Evolutionary conservation across 2,888 invertebrate species (phyloP).

Genomic region (Callyntrura sp.): DNA sequence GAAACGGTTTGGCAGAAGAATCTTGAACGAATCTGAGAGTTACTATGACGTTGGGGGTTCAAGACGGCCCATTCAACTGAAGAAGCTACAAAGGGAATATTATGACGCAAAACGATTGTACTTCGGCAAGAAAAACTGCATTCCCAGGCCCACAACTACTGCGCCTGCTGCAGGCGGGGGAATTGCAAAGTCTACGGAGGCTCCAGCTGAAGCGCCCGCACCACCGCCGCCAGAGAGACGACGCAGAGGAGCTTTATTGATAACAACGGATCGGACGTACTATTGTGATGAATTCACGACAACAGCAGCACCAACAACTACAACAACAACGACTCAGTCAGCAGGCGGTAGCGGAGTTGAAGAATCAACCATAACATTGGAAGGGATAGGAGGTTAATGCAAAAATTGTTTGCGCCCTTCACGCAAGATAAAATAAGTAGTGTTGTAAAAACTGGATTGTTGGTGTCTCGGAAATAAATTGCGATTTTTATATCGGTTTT

Average conservation of each 20-base stretch:
- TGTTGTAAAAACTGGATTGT: no score
- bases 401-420: no score
- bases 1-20: constrained; percentile 26
- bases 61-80: constrained; percentile 38
- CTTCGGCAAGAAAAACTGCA: constrained; percentile 38
- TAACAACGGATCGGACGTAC: not conserved
- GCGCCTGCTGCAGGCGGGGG: no score
- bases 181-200: not conserved
- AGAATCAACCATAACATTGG: not conserved
- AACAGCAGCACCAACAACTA: not conserved
- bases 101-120: constrained; percentile 38
- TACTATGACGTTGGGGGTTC: constrained; percentile 22
- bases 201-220: constrained; percentile 35
- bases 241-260: constrained; percentile 4
- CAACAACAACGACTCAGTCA: not conserved
- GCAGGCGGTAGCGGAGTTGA: not conserved
- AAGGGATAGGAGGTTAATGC: no score
- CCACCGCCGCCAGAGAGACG: constrained; percentile 22
- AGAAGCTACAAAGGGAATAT: constrained; percentile 51
- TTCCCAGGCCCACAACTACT: not conserved
- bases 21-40: constrained; percentile 53
- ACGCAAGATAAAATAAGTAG: no score
- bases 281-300: constrained; percentile 46
- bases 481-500: no score
- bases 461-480: no score